Conservation (phyloP, 2,113 vertebrate species). For the Uropsilus gracilis region DNA sequence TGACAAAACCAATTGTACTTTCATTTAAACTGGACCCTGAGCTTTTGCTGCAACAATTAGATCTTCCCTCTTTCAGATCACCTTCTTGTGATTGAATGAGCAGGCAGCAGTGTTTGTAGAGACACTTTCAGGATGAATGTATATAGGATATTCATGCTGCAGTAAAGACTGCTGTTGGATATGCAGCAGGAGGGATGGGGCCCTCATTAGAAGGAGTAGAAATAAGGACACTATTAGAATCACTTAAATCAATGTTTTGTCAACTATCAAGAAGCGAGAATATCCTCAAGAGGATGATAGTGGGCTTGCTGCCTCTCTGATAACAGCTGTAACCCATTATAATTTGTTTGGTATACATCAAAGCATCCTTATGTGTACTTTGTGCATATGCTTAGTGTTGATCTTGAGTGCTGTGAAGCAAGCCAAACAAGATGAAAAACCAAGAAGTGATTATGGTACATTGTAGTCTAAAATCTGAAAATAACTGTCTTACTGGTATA, state of each 20-base stretch:
- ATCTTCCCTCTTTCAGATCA: background rate
- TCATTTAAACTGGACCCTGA: background rate
- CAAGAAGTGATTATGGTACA: no score
- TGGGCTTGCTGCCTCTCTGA: background rate
- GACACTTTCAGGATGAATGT: background rate
- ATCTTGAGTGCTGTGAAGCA: background rate
- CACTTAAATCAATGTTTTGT: background rate
- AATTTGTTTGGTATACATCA: background rate
- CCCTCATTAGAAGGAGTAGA: accelerated
- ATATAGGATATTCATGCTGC: background rate
- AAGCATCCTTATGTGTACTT: no score
- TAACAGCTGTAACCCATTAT: background rate
- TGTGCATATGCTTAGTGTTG: background rate
- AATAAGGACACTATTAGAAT: background rate
- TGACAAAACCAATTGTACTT: background rate
- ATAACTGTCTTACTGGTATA: background rate
- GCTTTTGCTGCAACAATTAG: background rate
- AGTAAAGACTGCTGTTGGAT: background rate
- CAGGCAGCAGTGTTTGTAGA: background rate
- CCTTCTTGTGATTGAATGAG: background rate
- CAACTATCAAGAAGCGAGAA: background rate
- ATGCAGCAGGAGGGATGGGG: no score
- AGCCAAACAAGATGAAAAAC: no score
- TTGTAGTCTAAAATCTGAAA: background rate
- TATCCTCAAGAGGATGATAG: background rate